Percentiles rank a stretch among this genome's conserved stretches.
These are phyloP conservation scores for Pararge aegeria DNA, from an alignment of 1,140 invertebrate genomes.

Conservation along the genomic window DNA sequence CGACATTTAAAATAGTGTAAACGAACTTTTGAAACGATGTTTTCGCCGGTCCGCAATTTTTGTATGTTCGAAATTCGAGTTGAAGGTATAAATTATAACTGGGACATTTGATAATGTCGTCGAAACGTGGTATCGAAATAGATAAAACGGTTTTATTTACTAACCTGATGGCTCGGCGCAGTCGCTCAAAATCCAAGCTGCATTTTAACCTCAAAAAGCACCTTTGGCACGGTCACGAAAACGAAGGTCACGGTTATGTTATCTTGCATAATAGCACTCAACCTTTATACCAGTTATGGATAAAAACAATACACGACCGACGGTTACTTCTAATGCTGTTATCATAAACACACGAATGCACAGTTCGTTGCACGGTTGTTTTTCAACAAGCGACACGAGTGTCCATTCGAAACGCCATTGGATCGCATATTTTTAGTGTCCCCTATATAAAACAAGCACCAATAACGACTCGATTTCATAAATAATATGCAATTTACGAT, in stretches of 20 bases:
- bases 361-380: conserved; percentile 75
- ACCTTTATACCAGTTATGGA: conserved; percentile 58
- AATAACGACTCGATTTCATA: conserved; percentile 60
- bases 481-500: conserved; percentile 69
- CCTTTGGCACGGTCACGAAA: conserved; percentile 63
- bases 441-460: conserved; percentile 57
- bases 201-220: conserved; percentile 78
- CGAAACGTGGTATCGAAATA: conserved; percentile 21
- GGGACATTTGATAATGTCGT: conserved; percentile 20
- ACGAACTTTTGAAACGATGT: neutral
- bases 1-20: neutral
- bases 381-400: conserved; percentile 63
- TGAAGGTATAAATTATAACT: conserved; percentile 16
- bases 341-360: conserved; percentile 78
- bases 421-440: conserved; percentile 62
- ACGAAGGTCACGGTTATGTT: conserved; percentile 75
- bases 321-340: conserved; percentile 74
- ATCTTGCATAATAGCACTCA: conserved; percentile 72
- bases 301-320: conserved; percentile 69
- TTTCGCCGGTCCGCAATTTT: neutral
- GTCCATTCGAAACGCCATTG: conserved; percentile 54
- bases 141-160: conserved; percentile 61
- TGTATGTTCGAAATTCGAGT: neutral
- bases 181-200: conserved; percentile 74
- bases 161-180: conserved; percentile 74